Conservation (phyloP, 2,113 vertebrate species). For the Struthio camelus region DNA sequence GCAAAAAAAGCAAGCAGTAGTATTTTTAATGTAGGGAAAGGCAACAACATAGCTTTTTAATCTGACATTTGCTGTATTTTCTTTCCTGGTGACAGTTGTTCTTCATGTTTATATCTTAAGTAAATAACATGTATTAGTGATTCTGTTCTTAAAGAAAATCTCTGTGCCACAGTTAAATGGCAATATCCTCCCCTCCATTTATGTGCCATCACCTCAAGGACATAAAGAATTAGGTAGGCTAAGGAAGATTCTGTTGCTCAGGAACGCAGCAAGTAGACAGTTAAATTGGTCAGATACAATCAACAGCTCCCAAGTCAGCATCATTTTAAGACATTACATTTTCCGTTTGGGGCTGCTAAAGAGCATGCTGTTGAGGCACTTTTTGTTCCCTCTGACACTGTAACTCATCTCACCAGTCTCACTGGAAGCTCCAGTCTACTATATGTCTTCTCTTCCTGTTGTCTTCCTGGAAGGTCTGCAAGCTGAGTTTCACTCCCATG, state of each 20-base stretch:
- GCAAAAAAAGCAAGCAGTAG: not conserved
- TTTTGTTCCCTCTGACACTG: not conserved
- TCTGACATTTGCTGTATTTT: not conserved
- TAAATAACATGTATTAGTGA: not conserved
- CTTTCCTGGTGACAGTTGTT: not conserved
- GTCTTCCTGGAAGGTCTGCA: not conserved
- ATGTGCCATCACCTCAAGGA: not conserved
- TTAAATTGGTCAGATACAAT: not conserved
- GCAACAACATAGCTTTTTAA: not conserved
- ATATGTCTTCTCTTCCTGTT: not conserved
- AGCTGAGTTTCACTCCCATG: not conserved
- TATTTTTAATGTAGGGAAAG: not conserved
- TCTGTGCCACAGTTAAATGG: not conserved
- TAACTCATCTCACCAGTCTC: not conserved
- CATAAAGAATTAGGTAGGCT: not conserved
- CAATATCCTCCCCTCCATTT: not conserved
- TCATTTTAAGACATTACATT: not conserved
- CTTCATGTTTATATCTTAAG: not conserved
- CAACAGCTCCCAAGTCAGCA: not conserved
- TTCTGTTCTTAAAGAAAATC: not conserved
- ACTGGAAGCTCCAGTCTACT: not conserved
- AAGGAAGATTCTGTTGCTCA: not conserved
- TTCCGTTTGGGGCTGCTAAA: not conserved
- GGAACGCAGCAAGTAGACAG: not conserved
- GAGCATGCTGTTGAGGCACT: not conserved